Evolutionary conservation across 2,113 vertebrate genomes (phyloP), one percentile per base, ranked within the genome.

Genomic region (Tonatia bakeri): DNA sequence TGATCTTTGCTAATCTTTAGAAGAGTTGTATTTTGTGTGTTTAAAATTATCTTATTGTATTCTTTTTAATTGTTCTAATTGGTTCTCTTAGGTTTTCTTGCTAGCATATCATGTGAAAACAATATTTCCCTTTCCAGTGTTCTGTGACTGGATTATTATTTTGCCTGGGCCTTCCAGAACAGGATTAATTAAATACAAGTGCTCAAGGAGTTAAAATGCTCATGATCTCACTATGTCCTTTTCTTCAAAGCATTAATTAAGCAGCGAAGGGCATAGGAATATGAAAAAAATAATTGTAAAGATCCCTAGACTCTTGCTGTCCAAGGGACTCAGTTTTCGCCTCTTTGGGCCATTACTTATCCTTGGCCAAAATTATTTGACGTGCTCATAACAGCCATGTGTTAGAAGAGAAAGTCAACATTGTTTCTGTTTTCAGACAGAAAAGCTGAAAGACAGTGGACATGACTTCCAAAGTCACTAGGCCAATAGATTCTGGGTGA

Each of bases 71-170:
- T 80, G 59, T 89, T 88, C 43, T 80, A 81, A 61, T 9, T 89
- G 72, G n/a, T 73, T 76, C 65, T 91, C 20, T 94, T 61, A 92
- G 67, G 28, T 86, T 93, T 94, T 90, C 82, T 95, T 75, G 93
- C 40, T 36, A 79, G 75, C 76, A 45, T 20, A 65, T 91, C 24
- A 67, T 54, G 22, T 86, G 56, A 59, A 93, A 89, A 84, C 84
- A 81, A 2, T 64, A 31, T 54, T 94, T 69, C 38, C 28, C 47
- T 91, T 86, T 84, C 22, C 87, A 65, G 0, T 86, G 47, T 82
- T 86, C 43, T n/a, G 54, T 93, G 64, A 84, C 38, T 85, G 85
- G 91, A 77, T 89, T 89, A 47, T 56, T 93, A 43, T 94, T 97
- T 96, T 82, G 36, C 33, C 87, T 47, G 65, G 59, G 76, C 43